These are phyloP conservation scores for Ovis canadensis DNA, from an alignment of 2,113 vertebrate genomes.

Conservation along the genomic window DNA sequence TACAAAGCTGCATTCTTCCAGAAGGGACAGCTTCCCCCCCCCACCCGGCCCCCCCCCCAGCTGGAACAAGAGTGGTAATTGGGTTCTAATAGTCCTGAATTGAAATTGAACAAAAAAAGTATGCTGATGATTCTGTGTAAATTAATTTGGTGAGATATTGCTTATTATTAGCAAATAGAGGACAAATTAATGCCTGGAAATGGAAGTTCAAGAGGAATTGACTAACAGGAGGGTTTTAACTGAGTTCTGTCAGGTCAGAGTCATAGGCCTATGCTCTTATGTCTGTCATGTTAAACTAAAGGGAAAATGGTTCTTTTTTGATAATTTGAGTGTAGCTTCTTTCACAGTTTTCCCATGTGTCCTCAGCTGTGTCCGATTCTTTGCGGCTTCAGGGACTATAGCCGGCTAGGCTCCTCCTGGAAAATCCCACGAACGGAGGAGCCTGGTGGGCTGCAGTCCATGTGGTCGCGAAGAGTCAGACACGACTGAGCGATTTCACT, in stretches of 20 bases:
- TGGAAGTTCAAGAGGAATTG: background rate
- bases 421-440: too few species aligned
- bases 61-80: background rate
- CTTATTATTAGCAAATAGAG: background rate
- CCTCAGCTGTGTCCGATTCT: background rate
- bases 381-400: background rate
- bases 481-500: fast-evolving
- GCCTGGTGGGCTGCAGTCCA: too few species aligned
- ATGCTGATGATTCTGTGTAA: background rate
- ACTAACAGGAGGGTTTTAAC: background rate
- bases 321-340: background rate
- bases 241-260: background rate
- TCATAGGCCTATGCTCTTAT: background rate
- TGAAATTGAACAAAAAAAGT: background rate
- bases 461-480: too few species aligned
- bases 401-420: background rate
- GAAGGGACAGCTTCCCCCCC: background rate
- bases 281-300: background rate
- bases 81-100: background rate
- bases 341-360: background rate
- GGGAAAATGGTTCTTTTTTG: background rate
- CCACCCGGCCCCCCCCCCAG: background rate
- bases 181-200: background rate
- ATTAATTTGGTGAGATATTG: background rate
- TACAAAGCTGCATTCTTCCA: background rate